Conservation (phyloP, 1,140 invertebrate genomes). For the Zaprionus inermis region DNA sequence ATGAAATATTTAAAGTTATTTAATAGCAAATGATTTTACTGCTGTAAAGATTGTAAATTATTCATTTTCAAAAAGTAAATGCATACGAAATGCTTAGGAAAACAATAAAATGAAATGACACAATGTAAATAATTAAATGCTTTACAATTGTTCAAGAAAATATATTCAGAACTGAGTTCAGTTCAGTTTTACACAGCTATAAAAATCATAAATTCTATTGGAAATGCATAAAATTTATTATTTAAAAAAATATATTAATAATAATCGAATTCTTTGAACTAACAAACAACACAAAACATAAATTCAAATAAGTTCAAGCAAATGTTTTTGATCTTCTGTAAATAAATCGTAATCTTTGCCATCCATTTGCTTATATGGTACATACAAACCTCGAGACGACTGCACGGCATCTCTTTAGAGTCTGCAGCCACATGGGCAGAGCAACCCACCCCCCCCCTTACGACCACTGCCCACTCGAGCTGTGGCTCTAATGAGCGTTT, state of each 20-base stretch:
- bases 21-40: too few species aligned
- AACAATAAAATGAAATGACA: too few species aligned
- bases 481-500: slow-evolving; percentile 45
- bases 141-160: too few species aligned
- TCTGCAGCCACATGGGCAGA: slow-evolving; percentile 9
- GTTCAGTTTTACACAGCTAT: too few species aligned
- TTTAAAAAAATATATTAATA: neutral
- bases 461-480: neutral
- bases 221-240: neutral
- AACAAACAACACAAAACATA: too few species aligned
- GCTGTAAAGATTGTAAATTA: too few species aligned
- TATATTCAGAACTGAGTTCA: too few species aligned
- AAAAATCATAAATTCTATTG: too few species aligned
- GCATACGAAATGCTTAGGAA: too few species aligned
- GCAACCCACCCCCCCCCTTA: neutral
- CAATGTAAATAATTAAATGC: too few species aligned
- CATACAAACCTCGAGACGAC: neutral
- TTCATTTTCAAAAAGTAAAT: too few species aligned
- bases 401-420: neutral
- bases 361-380: neutral
- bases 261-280: neutral
- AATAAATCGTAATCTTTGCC: neutral
- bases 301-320: neutral
- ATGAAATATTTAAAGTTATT: too few species aligned
- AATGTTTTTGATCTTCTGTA: neutral